Conservation (phyloP, 2,113 vertebrate species). For the Alces alces region DNA sequence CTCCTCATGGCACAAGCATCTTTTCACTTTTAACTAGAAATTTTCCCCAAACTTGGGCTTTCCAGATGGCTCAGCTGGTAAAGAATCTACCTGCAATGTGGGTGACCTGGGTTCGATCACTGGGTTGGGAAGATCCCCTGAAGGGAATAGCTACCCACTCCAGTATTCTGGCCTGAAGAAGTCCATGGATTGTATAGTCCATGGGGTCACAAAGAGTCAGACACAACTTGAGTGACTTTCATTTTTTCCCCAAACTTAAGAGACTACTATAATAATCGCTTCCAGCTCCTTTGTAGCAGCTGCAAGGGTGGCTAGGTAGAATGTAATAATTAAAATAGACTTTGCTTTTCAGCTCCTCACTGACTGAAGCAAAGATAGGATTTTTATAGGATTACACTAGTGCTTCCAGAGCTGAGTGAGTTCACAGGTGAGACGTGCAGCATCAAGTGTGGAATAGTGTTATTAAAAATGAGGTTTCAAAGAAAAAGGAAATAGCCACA, state of each 20-base stretch:
- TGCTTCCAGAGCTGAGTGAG: neutral
- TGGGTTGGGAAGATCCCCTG: neutral
- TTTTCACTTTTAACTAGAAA: neutral
- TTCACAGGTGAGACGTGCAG: neutral
- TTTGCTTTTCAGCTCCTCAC: neutral
- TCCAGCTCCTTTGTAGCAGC: neutral
- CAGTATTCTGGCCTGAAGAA: neutral
- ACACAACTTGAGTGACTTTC: neutral
- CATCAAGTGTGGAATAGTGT: neutral
- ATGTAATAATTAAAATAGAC: neutral
- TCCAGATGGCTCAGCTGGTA: neutral
- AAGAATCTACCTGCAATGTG: neutral
- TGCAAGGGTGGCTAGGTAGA: neutral
- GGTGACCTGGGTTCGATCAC: neutral
- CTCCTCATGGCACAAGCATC: neutral
- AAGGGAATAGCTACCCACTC: neutral
- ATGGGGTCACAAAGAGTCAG: neutral
- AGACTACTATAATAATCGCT: neutral
- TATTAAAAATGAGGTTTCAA: slow-evolving; percentile 38
- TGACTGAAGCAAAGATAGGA: neutral
- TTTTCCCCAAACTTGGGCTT: neutral
- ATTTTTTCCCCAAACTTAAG: neutral
- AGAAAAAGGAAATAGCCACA: slow-evolving; percentile 12
- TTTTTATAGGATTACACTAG: neutral
- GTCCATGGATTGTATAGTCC: neutral